These are phyloP conservation scores for Drosophila tanythrix DNA, from an alignment of 2,888 invertebrate genomes.

Conservation along the genomic window DNA sequence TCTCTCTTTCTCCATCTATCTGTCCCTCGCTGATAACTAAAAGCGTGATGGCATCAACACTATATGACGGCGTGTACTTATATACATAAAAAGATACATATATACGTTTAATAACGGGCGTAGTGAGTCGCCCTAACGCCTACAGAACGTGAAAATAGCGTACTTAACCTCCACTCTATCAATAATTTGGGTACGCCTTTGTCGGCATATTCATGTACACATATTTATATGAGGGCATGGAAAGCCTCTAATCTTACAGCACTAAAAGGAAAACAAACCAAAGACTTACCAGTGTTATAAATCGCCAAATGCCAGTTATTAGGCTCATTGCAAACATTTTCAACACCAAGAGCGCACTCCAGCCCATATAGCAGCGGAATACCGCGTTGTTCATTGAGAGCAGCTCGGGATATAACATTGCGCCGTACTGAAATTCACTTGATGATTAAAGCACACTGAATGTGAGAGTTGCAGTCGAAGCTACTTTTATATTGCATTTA, in stretches of 20 bases:
- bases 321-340: slow-evolving; percentile 84
- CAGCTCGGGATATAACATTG: slow-evolving; percentile 56
- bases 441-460: slow-evolving; percentile 19
- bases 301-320: slow-evolving; percentile 83
- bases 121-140: not conserved
- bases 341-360: slow-evolving; percentile 81
- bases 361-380: slow-evolving; percentile 83
- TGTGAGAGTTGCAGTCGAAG: not conserved
- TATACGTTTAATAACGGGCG: not conserved
- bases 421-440: slow-evolving; percentile 6
- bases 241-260: slow-evolving; percentile 44
- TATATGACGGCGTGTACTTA: not conserved
- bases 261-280: slow-evolving; percentile 20
- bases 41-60: not conserved
- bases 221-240: not conserved
- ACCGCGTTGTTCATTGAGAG: slow-evolving; percentile 72
- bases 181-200: not conserved
- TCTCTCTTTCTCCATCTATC: not conserved
- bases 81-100: not conserved
- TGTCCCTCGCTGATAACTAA: slow-evolving; percentile 11
- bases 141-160: not conserved
- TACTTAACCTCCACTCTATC: not conserved
- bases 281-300: slow-evolving; percentile 81
- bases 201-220: not conserved
- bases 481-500: not conserved